Evolutionary conservation across 1,140 invertebrate genomes (phyloP).

Genomic region (Diachasmimorpha longicaudata): DNA sequence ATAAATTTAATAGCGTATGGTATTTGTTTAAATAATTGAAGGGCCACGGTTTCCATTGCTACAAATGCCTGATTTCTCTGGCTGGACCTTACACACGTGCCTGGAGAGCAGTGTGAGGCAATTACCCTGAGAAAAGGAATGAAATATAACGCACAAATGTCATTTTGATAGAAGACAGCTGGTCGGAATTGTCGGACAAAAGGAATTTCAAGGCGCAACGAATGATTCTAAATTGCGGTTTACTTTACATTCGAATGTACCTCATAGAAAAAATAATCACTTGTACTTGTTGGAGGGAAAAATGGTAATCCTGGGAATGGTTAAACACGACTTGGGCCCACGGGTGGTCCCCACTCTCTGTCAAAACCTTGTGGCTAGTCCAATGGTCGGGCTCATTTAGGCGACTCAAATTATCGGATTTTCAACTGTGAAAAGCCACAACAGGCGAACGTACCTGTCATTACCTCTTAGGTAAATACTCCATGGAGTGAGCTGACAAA

Average conservation of each 20-base stretch:
- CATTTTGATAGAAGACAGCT: slow-evolving; percentile 31
- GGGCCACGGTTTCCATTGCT: too few relatives aligned
- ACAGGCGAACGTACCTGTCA: background rate
- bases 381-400: background rate
- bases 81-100: background rate
- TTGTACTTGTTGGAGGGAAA: background rate
- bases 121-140: background rate
- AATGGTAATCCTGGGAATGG: background rate
- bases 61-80: too few relatives aligned
- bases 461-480: background rate
- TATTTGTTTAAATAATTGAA: too few relatives aligned
- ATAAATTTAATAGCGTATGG: too few relatives aligned
- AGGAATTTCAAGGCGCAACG: slow-evolving; percentile 24
- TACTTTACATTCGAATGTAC: background rate
- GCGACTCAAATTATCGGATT: background rate
- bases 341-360: background rate
- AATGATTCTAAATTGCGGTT: slow-evolving; percentile 8
- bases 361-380: background rate
- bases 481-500: slow-evolving; percentile 26
- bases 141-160: slow-evolving; percentile 18
- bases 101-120: background rate
- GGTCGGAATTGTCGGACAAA: background rate
- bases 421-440: slow-evolving; percentile 4
- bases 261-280: background rate
- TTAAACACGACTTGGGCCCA: background rate